phyloP scores from a whole-genome alignment of 1,140 invertebrate genomes.

The Diachasma alloeum region DNA sequence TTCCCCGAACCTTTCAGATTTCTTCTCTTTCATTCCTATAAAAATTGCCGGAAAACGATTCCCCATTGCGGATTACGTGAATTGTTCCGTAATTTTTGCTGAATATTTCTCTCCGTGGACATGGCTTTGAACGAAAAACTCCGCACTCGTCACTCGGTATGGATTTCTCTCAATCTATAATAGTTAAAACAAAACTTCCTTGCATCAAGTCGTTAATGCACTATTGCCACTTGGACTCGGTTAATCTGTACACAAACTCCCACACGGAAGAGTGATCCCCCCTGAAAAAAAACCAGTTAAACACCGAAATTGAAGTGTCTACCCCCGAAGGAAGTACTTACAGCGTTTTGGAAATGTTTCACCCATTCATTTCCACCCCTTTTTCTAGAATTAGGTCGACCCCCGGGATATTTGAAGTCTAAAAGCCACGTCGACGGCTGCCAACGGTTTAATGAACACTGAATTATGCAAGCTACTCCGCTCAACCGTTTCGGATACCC shows the following conservation, averaged over 20 bases:
- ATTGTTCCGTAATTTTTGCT: too few species aligned
- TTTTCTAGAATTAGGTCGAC: constrained; percentile 33
- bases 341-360: background rate
- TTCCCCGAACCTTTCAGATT: too few species aligned
- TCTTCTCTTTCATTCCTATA: too few species aligned
- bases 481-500: constrained; percentile 13
- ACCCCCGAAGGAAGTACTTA: constrained; percentile 1
- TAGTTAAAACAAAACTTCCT: too few species aligned
- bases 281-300: background rate
- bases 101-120: too few species aligned
- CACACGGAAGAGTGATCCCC: background rate
- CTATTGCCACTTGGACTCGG: too few species aligned
- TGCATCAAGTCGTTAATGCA: too few species aligned
- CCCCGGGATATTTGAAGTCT: constrained; percentile 33
- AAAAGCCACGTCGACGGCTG: constrained; percentile 22
- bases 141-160: background rate
- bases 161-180: background rate
- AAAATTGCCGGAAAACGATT: too few species aligned
- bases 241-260: too few species aligned
- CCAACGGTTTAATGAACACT: constrained; percentile 43
- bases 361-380: background rate
- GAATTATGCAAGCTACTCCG: constrained; percentile 42
- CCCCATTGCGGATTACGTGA: too few species aligned
- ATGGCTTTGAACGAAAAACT: too few species aligned
- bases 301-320: constrained; percentile 3